Base-by-base conservation (phyloP, 1,140 invertebrate genomes). In the Drosophila orena region DNA sequence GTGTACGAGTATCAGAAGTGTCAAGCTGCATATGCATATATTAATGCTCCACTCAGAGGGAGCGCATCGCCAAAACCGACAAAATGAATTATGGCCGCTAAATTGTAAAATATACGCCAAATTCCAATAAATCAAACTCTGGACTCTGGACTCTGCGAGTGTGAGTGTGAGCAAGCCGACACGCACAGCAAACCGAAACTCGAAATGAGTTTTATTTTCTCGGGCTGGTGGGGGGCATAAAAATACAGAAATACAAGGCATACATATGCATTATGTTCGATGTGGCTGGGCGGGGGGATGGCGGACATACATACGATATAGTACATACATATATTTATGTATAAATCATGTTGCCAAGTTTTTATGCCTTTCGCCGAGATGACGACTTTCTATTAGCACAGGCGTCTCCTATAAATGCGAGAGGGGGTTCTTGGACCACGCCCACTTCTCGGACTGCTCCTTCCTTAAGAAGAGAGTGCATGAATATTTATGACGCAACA, bases 401-500 rank as follows among this genome's bases (percentile, higher is more conserved):
- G 76, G 79, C 74, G 75, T 68, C 78, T 64, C 72, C 73, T 66
- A 76, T 76, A 76, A 76, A 76, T n/a, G 72, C 61, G 47, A 43
- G 40, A 17, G 22, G 70, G 35, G 68, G 22, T 37, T 70, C 15
- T 20, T 20, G 8, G 24, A 24, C 10, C 37, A 61, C 59, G 37
- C 35, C 43, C 24, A 56, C 56, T 55, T 30, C 20, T 50, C n/a
- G 44, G 52, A 12, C 59, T 5, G 27, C 37, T 35, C 11, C 35
- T 52, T 37, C 35, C 17, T 20, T 30, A 17, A 14, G 53, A 47
- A 59, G 76, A 84, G 76, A 84, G 79, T 89, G 83, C 84, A 89
- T 89, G 84, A 89, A 89, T 89, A 89, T 89, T 89, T 89, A 89
- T 89, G 84, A 89, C 83, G 79, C 80, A 89, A 89, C 84, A 89